A percentile compares a stretch with the other conserved stretches of the same genome.
Conservation (phyloP, 2,888 invertebrate genomes). For the Mechanitis mazaeus region DNA sequence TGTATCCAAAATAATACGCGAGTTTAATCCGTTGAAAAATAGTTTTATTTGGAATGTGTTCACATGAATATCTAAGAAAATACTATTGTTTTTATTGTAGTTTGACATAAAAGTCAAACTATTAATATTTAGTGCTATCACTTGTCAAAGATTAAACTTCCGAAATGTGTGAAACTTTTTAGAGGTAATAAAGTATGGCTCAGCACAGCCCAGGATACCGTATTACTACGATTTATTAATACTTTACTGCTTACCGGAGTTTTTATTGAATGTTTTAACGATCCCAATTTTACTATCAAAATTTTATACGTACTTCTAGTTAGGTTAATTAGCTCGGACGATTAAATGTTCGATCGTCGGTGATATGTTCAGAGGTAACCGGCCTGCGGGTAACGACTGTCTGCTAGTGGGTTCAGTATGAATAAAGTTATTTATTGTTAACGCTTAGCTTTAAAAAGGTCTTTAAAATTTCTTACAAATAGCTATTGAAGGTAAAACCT, state of each 20-base stretch:
- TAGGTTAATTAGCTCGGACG: constrained; percentile 62
- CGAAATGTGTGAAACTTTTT: constrained; percentile 28
- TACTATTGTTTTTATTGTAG: too few species aligned
- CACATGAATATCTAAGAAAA: too few species aligned
- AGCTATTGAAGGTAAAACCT: too few species aligned
- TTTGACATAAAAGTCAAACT: not conserved
- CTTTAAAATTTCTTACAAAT: too few species aligned
- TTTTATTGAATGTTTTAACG: constrained; percentile 63
- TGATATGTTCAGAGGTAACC: constrained; percentile 12
- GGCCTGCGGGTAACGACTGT: constrained; percentile 3
- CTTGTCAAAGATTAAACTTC: constrained; percentile 16
- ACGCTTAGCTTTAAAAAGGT: too few species aligned
- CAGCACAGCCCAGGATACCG: constrained; percentile 43
- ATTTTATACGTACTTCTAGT: constrained; percentile 51
- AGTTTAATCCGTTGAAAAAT: too few species aligned
- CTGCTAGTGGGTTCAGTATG: constrained; percentile 15
- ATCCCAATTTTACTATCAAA: constrained; percentile 50
- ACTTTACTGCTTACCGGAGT: constrained; percentile 40
- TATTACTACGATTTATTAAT: constrained; percentile 50
- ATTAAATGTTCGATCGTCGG: constrained; percentile 44
- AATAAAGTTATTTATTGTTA: too few species aligned
- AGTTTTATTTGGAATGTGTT: too few species aligned
- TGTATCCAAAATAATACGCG: too few species aligned
- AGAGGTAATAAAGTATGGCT: constrained; percentile 28
- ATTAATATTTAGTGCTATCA: not conserved